Evolutionary conservation across 2,888 invertebrate genomes (phyloP).

Genomic region (Himalopsyche kuldschensis): DNA sequence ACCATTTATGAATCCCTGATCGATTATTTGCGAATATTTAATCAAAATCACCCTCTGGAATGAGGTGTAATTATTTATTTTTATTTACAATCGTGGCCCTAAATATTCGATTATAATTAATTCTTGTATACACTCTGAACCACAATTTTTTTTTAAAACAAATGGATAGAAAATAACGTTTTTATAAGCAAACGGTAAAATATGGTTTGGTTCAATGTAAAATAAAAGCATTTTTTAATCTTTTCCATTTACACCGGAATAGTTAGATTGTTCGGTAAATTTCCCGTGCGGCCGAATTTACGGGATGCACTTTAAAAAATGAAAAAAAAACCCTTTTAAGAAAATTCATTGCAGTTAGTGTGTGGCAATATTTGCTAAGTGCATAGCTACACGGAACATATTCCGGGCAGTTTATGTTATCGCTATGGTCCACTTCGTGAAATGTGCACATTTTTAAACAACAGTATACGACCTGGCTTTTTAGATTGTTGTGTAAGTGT

Average conservation of each 20-base stretch:
- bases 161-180: too few relatives aligned
- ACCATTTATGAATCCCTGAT: slow-evolving; percentile 14
- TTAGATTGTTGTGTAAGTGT: not conserved
- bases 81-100: not conserved
- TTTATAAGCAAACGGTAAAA: too few relatives aligned
- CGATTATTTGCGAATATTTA: not conserved
- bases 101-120: too few relatives aligned
- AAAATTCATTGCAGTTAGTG: slow-evolving; percentile 18
- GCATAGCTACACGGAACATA: slow-evolving; percentile 28
- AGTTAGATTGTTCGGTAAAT: not conserved
- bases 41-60: not conserved
- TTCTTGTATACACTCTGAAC: too few relatives aligned
- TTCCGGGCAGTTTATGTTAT: slow-evolving; percentile 30
- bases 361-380: slow-evolving; percentile 31
- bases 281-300: not conserved
- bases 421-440: not conserved
- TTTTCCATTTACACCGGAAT: too few relatives aligned
- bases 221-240: too few relatives aligned
- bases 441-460: not conserved
- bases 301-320: slow-evolving; percentile 19
- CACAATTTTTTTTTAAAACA: too few relatives aligned
- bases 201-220: too few relatives aligned
- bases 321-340: slow-evolving; percentile 19
- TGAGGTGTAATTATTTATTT: not conserved
- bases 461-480: not conserved